Conservation (phyloP, 2,797 vertebrate genomes). For the Pteronotus mesoamericanus region DNA sequence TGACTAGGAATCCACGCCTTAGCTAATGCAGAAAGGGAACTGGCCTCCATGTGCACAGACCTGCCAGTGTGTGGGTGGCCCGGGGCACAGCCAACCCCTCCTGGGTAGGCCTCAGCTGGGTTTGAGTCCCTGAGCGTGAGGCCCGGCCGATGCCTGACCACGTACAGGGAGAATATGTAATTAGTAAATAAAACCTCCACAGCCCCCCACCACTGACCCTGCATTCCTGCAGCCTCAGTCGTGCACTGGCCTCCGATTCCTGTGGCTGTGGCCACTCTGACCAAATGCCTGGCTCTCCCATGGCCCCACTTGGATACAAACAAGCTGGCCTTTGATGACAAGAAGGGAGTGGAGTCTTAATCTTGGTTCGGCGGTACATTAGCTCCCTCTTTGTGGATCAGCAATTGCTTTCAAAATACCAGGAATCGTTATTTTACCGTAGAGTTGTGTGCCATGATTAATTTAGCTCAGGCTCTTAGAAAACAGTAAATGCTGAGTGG, state of each 20-base stretch:
- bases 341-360: constrained; percentile 61
- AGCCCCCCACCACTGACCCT: neutral
- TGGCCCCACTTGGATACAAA: constrained; percentile 23
- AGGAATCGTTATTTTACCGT: constrained; percentile 43
- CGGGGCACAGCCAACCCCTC: neutral
- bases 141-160: neutral
- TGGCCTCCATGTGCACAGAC: neutral
- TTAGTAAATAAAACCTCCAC: constrained; percentile 28
- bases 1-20: neutral
- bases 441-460: constrained; percentile 33
- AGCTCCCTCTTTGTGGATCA: constrained; percentile 38
- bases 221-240: neutral
- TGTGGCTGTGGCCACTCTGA: neutral
- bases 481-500: constrained; percentile 11
- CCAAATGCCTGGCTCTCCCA: neutral
- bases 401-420: constrained; percentile 49
- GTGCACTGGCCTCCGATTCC: neutral
- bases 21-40: neutral
- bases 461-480: constrained; percentile 47
- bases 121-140: neutral
- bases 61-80: constrained; percentile 65
- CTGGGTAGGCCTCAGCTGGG: neutral
- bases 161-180: constrained; percentile 16
- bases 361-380: constrained; percentile 31
- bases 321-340: constrained; percentile 56